Percentiles rank a stretch among this genome's conserved stretches.
These are phyloP conservation scores for Poeciliopsis paucimaculata DNA, from an alignment of 2,797 vertebrate genomes.

Conservation along the genomic window DNA sequence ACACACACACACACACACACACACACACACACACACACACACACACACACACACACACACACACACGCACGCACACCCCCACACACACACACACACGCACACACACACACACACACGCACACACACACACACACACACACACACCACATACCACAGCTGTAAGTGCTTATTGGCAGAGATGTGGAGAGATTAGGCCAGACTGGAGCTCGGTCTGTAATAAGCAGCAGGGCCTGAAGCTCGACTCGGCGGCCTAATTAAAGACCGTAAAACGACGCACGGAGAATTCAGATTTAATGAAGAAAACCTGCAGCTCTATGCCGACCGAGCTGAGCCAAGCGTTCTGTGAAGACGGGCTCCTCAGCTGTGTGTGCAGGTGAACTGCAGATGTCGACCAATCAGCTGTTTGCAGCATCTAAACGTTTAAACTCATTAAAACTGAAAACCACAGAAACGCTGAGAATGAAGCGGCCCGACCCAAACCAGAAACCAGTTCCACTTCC, in stretches of 20 bases:
- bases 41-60: background rate
- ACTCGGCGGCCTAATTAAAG: slow-evolving; percentile 56
- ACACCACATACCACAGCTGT: slow-evolving; percentile 41
- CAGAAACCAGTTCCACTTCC: background rate
- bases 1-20: too few relatives aligned
- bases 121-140: background rate
- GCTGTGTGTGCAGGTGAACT: background rate
- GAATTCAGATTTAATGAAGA: slow-evolving; percentile 40
- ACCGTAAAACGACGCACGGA: slow-evolving; percentile 25
- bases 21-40: too few relatives aligned
- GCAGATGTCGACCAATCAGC: background rate
- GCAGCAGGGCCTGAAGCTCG: slow-evolving; percentile 30
- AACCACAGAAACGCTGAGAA: background rate
- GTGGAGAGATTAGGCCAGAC: slow-evolving; percentile 38
- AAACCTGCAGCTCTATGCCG: slow-evolving; percentile 30
- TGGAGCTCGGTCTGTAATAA: slow-evolving; percentile 52
- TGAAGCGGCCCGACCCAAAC: background rate
- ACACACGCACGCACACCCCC: slow-evolving; percentile 4
- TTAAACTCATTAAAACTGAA: background rate
- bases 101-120: slow-evolving; percentile 6
- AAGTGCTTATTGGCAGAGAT: slow-evolving; percentile 51
- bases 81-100: too few relatives aligned
- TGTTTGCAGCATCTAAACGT: background rate
- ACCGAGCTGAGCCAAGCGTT: background rate
- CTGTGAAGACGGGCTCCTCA: background rate